These are phyloP conservation scores for Calycopis cecrops DNA, from an alignment of 1,140 invertebrate genomes.

Conservation along the genomic window DNA sequence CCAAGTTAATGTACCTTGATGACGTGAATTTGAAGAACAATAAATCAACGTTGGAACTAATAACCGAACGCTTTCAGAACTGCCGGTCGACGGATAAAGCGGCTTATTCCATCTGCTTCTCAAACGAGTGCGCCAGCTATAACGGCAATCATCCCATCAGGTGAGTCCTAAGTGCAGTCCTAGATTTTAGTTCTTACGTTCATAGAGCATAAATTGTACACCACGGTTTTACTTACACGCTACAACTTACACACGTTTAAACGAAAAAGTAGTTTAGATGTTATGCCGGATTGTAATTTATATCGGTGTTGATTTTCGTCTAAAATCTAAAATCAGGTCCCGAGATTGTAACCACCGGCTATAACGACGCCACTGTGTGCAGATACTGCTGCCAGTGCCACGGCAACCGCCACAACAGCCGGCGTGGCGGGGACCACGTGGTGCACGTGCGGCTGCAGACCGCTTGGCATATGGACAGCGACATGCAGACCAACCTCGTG, in stretches of 20 bases:
- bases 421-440: constrained; percentile 91
- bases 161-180: constrained; percentile 49
- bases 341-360: too few species aligned
- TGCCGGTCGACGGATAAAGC: constrained; percentile 94
- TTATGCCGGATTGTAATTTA: too few species aligned
- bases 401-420: constrained; percentile 90
- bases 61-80: constrained; percentile 79
- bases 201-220: too few species aligned
- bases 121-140: constrained; percentile 95
- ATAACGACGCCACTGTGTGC: too few species aligned
- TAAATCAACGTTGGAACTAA: background rate
- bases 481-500: constrained; percentile 94
- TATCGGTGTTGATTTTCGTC: too few species aligned
- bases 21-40: too few species aligned
- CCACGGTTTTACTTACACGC: too few species aligned
- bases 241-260: too few species aligned
- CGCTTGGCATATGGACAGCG: constrained; percentile 91
- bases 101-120: constrained; percentile 97
- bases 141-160: constrained; percentile 97
- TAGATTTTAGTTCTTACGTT: too few species aligned
- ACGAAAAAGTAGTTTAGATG: too few species aligned
- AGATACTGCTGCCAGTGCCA: constrained; percentile 92
- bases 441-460: constrained; percentile 90
- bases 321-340: too few species aligned
- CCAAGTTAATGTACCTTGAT: too few species aligned